These are phyloP conservation scores for Anas bernieri DNA, from an alignment of 2,797 vertebrate genomes.

Conservation along the genomic window DNA sequence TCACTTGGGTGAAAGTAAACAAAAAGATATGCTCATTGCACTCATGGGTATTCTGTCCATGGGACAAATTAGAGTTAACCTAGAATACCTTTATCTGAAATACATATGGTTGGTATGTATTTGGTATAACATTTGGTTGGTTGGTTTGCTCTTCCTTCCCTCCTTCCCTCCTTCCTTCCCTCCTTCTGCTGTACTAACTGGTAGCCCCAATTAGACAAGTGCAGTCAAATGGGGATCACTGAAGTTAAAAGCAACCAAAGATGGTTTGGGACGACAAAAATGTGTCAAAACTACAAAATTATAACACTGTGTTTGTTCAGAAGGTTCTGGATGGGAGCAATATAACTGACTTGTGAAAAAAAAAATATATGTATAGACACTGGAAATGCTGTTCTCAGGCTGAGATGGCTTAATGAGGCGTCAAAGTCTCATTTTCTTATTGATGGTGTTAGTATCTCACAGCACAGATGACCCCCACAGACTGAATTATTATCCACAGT, in stretches of 20 bases:
- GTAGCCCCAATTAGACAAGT: not conserved
- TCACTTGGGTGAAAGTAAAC: not conserved
- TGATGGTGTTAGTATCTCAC: not conserved
- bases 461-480: not conserved
- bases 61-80: not conserved
- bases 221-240: not conserved
- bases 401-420: not conserved
- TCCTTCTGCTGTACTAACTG: not conserved
- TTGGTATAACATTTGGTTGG: too few relatives aligned
- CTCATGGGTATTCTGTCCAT: not conserved
- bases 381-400: not conserved
- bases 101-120: not conserved
- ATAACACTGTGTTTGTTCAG: not conserved
- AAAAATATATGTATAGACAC: not conserved
- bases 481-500: not conserved
- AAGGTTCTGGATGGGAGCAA: not conserved
- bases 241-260: not conserved
- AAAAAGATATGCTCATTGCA: not conserved
- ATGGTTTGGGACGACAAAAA: accelerated
- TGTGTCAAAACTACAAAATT: not conserved
- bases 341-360: not conserved
- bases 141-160: too few relatives aligned
- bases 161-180: too few relatives aligned
- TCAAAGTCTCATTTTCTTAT: not conserved
- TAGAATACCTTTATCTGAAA: not conserved